Base-by-base conservation (phyloP, 2,113 vertebrate genomes). In the Fulmarus glacialis region DNA sequence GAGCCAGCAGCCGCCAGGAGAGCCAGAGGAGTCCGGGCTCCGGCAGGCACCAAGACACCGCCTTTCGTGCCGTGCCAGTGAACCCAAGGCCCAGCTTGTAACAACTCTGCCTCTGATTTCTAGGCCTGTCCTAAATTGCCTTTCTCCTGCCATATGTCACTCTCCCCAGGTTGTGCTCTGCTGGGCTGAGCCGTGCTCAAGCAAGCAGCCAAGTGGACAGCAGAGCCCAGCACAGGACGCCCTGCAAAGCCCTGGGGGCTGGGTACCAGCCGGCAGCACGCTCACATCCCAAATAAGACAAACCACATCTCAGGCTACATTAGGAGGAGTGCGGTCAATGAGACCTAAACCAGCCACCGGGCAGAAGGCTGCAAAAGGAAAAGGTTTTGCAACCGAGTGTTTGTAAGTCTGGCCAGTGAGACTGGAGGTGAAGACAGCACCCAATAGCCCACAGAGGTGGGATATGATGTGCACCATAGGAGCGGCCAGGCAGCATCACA, bases 291-390 rank as follows among this genome's bases (percentile, higher is more conserved):
- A 1, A 2, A 4, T 2, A 11, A 27, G 18, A 58, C 32, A 73
- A 68, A 56, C 16, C 19, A 2, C 30, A 30, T 9, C 40, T 68
- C 1, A 0, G 60, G 38, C 52, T 81, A 2, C 6, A 0, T 18
- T 3, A 27, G 48, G 29, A 77, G 21, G 8, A 36, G 6, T 0
- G 14, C 0, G 0, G 34, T 8, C 81, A 45, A 2, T 1, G 12
- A 45, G 6, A 84, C 13, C 50, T 43, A 4, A 0, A 64, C 16
- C 40, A 36, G 17, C 3, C n/a, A 15, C 30, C 0, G 0, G 19
- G 17, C 64, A 79, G 73, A 40, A 82, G 59, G 26, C 20, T 64
- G 40, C 11, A 36, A 11, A 24, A 53, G 14, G 15, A 43, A 81
- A 16, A 45, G 19, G 7, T 15, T 42, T 62, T 63, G n/a, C 38